These are phyloP conservation scores for Hystrix cristata DNA, from an alignment of 2,113 vertebrate genomes.

Conservation along the genomic window DNA sequence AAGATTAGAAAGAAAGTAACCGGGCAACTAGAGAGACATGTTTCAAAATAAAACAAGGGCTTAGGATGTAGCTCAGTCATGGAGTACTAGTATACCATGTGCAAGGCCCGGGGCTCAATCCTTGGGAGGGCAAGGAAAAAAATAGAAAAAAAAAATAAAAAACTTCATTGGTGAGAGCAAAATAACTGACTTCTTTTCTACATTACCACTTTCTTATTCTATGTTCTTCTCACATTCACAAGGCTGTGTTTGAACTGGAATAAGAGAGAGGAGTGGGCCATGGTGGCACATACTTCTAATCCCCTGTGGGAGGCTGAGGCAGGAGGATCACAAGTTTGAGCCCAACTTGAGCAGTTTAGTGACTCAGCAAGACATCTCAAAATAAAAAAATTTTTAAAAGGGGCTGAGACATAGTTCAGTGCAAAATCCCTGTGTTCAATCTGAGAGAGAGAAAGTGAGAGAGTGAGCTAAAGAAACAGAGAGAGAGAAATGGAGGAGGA, in stretches of 20 bases:
- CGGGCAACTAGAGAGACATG: background rate
- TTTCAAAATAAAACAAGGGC: background rate
- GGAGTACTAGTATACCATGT: background rate
- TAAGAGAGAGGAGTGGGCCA: background rate
- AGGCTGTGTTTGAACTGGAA: constrained; percentile 8
- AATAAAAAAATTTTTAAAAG: background rate
- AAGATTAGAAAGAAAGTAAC: background rate
- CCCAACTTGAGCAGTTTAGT: background rate
- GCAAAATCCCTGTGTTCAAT: background rate
- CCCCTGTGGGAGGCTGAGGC: background rate
- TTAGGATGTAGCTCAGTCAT: background rate
- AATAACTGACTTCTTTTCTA: constrained; percentile 13
- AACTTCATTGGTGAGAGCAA: background rate
- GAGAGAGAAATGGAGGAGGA: background rate
- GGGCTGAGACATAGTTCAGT: background rate
- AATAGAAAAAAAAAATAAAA: background rate
- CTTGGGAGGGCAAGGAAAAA: background rate
- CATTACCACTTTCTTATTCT: background rate
- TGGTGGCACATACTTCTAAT: background rate
- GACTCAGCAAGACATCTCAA: background rate
- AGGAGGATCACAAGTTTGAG: background rate
- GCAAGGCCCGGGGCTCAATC: background rate
- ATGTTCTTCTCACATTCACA: background rate
- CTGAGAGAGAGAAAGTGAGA: background rate
- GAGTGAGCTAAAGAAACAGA: background rate